These are phyloP conservation scores for Crypturellus tataupa DNA, from an alignment of 2,797 vertebrate genomes.

Conservation along the genomic window DNA sequence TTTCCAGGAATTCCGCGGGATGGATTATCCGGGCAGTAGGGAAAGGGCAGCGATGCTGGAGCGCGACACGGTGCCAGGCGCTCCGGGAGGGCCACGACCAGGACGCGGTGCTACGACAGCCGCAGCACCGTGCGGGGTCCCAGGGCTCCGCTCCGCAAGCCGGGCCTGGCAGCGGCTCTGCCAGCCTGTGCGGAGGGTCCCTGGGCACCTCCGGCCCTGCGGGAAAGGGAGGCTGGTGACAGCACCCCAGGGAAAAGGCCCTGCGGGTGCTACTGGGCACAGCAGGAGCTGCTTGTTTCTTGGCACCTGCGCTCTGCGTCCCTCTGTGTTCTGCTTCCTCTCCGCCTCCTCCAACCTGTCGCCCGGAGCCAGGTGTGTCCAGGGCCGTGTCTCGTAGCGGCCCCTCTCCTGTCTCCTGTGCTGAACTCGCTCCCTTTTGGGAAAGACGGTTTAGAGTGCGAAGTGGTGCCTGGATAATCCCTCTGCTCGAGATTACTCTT, in stretches of 20 bases:
- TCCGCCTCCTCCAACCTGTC: neutral
- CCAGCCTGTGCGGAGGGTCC: too few species aligned
- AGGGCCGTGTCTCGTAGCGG: neutral
- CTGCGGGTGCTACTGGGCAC: too few species aligned
- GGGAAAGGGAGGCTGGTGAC: too few species aligned
- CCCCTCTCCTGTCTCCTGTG: neutral
- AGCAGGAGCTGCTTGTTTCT: neutral
- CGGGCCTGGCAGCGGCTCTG: too few species aligned
- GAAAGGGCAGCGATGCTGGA: neutral
- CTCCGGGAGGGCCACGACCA: neutral
- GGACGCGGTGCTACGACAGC: neutral
- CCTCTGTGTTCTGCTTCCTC: neutral
- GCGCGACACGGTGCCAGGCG: too few species aligned
- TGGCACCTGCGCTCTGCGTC: neutral
- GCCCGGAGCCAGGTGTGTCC: neutral
- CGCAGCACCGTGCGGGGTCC: neutral
- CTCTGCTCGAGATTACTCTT: neutral
- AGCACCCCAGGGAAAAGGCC: too few species aligned
- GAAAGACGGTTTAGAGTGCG: neutral
- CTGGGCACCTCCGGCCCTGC: too few species aligned
- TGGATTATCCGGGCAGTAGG: neutral
- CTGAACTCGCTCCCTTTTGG: neutral
- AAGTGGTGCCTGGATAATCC: neutral
- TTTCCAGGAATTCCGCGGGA: slow-evolving; percentile 23
- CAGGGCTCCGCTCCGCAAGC: too few species aligned